A percentile compares a stretch with the other conserved stretches of the same genome.
These are phyloP conservation scores for Ctenosaura bakeri DNA, from an alignment of 2,797 vertebrate species.

Conservation along the genomic window DNA sequence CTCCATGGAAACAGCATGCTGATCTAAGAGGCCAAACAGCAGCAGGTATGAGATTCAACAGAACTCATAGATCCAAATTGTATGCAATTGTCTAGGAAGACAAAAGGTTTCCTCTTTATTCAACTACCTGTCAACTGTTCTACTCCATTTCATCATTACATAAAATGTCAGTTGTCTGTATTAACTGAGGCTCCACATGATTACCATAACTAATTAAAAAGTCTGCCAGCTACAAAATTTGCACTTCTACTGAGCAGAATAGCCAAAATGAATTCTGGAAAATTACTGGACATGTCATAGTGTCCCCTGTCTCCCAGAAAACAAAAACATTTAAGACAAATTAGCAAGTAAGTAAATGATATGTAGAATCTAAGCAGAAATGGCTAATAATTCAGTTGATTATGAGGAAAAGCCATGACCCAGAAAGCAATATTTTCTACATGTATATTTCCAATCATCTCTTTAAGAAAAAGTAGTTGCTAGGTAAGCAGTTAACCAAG, in stretches of 20 bases:
- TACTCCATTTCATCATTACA: not conserved
- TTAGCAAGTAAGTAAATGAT: not conserved
- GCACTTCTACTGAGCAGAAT: not conserved
- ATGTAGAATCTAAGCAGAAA: constrained; percentile 1
- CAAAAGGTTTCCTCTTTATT: constrained; percentile 8
- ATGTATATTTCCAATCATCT: not conserved
- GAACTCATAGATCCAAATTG: not conserved
- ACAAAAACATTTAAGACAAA: not conserved
- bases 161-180: not conserved
- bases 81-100: not conserved
- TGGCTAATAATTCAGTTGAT: not conserved
- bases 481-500: not conserved
- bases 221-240: not conserved
- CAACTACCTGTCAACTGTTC: not conserved
- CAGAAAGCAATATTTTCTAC: not conserved
- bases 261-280: not conserved
- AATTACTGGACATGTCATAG: not conserved
- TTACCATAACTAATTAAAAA: accelerated
- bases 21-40: constrained; percentile 62
- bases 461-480: not conserved
- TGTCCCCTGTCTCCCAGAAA: not conserved
- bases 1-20: constrained; percentile 62
- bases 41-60: constrained; percentile 42
- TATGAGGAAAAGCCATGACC: not conserved
- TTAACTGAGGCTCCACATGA: not conserved